Base-by-base conservation (phyloP, 2,797 vertebrate genomes). In the Coranthus polyacanthus region DNA sequence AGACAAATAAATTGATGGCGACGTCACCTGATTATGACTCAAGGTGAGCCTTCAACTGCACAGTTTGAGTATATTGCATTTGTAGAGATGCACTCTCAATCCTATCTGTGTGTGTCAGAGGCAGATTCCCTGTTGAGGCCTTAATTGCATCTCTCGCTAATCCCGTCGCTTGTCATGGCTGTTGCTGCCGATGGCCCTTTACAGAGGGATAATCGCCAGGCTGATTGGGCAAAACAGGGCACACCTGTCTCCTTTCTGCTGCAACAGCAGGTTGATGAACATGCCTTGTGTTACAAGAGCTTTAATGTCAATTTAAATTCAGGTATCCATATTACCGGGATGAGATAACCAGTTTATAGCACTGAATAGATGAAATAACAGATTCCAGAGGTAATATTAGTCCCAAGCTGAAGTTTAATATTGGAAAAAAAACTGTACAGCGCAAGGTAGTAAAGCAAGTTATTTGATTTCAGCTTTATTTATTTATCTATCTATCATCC, bases 101-200 rank as follows among this genome's bases (percentile, higher is more conserved):
- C 81, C 79, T 87, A 89, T 88, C 84, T 77, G 78, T 69, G 32
- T 60, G 76, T 77, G 84, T 84, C 79, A 88, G 85, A 79, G 22
- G 37, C 67, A 39, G 71, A 78, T 83, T 89, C 83, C 85, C 89
- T 53, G 82, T 76, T 64, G 83, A 88, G 88, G 75, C 82, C 81
- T 87, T 93, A 93, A 93, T 93, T 93, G 91, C 88, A 78, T 92
- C 87, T 87, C 75, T 75, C 41, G 32, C 72, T 91, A 92, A 92
- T 91, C 88, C 88, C 22, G 54, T 47, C 34, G 66, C 84, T 85
- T 87, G 89, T 91, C 82, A 78, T 65, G 64, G 72, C 53, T 63
- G 75, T 67, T 7, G 71, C 72, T 68, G 85, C 74, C 70, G 66
- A 82, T 65, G 77, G 80, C 66, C 72, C 73, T 82, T 83, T 87